Base-by-base conservation (phyloP, 30 jellyfish, hydroid and myxozoan genomes). In the Pelagia noctiluca region DNA sequence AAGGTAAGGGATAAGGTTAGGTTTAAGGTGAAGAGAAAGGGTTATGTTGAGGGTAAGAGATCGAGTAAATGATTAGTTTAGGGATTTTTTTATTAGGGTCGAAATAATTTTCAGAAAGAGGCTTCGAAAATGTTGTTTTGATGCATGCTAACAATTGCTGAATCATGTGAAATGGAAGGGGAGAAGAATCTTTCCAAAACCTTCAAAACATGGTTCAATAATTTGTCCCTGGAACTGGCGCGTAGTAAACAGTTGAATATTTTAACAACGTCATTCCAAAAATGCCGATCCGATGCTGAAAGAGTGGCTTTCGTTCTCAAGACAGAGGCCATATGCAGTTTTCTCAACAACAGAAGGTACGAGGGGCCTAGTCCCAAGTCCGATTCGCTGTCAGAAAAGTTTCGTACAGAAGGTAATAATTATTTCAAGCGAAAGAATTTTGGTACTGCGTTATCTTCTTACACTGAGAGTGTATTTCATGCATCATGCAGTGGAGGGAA, bases 341-440 rank as follows among this genome's bases (percentile, higher is more conserved):
- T 52, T 52, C 26, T 52, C 7, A 2, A 8, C 12, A 52, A 3
- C 68, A 52, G 68, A 52, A 19, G 4, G 21, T 52, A 52, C 26
- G 7, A 30, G 7, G 21, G 68, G 68, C 68, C 12, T 52, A 8
- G 21, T 25, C 30, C 12, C 12, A 52, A 52, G 68, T 3, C 7
- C 68, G 26, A 52, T n/a, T 63, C 49, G 12, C 29, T 21, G n/a
- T 66, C 96, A 22, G 82, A 64, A 42, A 35, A 33, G 8, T 71
- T 38, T 33, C 79, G 88, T 3, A 18, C 31, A 16, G 80, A 75
- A 12, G 96, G 96, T 19, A 86, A 86, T 54, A 12, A 31, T 7
- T 65, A 47, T 18, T 86, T 54, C 89, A 86, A 86, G 64, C 50
- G 60, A 53, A 46, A 75, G 66, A 53, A 75, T 24, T 86, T 86